Conservation (phyloP, 2,888 invertebrate genomes). For the Plagodis pulveraria region DNA sequence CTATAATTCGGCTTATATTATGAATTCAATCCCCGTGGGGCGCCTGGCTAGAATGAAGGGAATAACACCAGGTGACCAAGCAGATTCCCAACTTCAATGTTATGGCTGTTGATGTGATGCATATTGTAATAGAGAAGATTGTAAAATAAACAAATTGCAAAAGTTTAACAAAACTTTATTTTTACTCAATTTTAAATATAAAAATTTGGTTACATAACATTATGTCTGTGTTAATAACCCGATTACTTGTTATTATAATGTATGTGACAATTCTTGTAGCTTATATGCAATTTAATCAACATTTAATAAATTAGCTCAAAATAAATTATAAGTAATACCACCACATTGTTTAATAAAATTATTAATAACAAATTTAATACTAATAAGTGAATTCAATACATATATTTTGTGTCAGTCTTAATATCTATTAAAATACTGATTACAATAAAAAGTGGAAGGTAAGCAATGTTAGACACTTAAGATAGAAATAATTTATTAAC, state of each 20-base stretch:
- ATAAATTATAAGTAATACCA: conserved; percentile 69
- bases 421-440: conserved; percentile 79
- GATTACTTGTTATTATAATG: conserved; percentile 55
- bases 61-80: too few relatives aligned
- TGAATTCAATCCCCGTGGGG: too few relatives aligned
- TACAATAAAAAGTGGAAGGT: conserved; percentile 63
- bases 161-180: conserved; percentile 77
- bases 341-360: conserved; percentile 64
- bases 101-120: too few relatives aligned
- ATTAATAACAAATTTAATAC: conserved; percentile 70
- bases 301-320: conserved; percentile 65
- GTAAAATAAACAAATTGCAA: conserved; percentile 27
- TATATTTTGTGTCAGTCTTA: conserved; percentile 78
- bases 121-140: not conserved
- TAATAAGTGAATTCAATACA: conserved; percentile 71
- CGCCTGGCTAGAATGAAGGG: too few relatives aligned
- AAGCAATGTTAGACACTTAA: conserved; percentile 38
- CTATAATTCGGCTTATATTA: too few relatives aligned
- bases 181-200: conserved; percentile 66
- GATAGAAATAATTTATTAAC: conserved; percentile 40
- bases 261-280: conserved; percentile 63
- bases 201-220: conserved; percentile 75
- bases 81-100: too few relatives aligned
- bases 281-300: conserved; percentile 48
- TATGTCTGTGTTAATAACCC: conserved; percentile 72